Base-by-base conservation (phyloP, 2,797 vertebrate genomes). In the Sebastes steindachneri region DNA sequence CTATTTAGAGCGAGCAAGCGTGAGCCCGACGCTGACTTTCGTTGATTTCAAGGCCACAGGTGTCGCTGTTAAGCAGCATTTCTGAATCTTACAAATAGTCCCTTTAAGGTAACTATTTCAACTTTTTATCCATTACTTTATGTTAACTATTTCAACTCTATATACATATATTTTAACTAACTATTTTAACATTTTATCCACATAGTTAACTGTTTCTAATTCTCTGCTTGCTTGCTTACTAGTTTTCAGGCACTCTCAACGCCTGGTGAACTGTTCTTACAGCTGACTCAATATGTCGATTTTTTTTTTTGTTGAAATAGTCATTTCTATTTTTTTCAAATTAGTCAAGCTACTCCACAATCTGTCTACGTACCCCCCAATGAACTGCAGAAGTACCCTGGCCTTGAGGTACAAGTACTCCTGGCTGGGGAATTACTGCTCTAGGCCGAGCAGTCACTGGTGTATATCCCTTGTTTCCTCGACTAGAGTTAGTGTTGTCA, bases 401-500 rank as follows among this genome's bases (percentile, higher is more conserved):
- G 9, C 2, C 17, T 17, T 7, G 5, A 48, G 23, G 14, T 48
- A 23, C 28, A 35, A 51, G 57, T 10, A 6, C 1, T 9, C 26
- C 23, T 45, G 31, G 3, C n/a, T 14, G 33, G n/a, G 11, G 12
- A 73, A 41, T 77, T 21, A 10, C 4, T 17, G n/a, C 23, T 64
- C 11, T 4, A 3, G 25, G 45, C n/a, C 0, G 19, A n/a, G 48
- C 14, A 33, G 65, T 28, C 9, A 1, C 29, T 58, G 10, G 4
- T 31, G 57, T 25, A 33, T 37, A n/a, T 17, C 12, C 19, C 35
- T n/a, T 41, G 45, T 71, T 83, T 83, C 69, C 53, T 28, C 33
- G 14, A 75, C 41, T 53, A 67, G 35, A 76, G 37, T 62, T 79
- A 10, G 51, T 68, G n/a, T 33, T 68, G 31, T 82, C 72, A 69